Conservation (phyloP, 2,113 vertebrate species). For the Chionodraco myersi region DNA sequence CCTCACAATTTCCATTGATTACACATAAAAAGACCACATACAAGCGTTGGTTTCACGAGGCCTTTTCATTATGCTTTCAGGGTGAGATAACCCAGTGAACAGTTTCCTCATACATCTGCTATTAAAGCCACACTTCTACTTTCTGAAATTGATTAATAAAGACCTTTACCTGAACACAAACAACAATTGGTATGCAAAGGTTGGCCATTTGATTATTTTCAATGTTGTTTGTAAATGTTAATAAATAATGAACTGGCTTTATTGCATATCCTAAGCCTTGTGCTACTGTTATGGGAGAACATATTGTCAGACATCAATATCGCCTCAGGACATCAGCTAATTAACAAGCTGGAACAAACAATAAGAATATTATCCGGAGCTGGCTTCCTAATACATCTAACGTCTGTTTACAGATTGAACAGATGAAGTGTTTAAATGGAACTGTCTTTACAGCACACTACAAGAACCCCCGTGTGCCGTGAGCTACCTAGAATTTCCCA, state of each 20-base stretch:
- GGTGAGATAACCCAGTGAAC: conserved; percentile 26
- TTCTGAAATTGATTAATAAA: not conserved
- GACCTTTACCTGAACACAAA: not conserved
- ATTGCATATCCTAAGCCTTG: conserved; percentile 29
- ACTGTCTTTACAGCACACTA: conserved; percentile 28
- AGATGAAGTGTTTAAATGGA: conserved; percentile 37
- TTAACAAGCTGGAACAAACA: conserved; percentile 41
- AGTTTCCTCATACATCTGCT: conserved; percentile 11
- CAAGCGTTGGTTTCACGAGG: conserved; percentile 45
- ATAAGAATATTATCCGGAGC: conserved; percentile 31
- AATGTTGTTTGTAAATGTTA: conserved; percentile 9
- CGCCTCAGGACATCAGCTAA: conserved; percentile 42
- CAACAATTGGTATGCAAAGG: not conserved
- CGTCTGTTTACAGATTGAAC: conserved; percentile 26
- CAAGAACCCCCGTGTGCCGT: not conserved
- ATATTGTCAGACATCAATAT: conserved; percentile 46
- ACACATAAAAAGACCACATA: conserved; percentile 70
- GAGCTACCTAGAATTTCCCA: conserved; percentile 20
- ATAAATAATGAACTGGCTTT: conserved; percentile 34
- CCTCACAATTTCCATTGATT: conserved; percentile 74
- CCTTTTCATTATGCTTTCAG: conserved; percentile 46
- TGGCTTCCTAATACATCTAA: conserved; percentile 25
- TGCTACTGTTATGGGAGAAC: conserved; percentile 24
- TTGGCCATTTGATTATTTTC: not conserved
- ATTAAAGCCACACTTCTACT: not conserved